These are phyloP conservation scores for Solenodon paradoxus DNA, from an alignment of 2,113 vertebrate genomes.

Conservation along the genomic window DNA sequence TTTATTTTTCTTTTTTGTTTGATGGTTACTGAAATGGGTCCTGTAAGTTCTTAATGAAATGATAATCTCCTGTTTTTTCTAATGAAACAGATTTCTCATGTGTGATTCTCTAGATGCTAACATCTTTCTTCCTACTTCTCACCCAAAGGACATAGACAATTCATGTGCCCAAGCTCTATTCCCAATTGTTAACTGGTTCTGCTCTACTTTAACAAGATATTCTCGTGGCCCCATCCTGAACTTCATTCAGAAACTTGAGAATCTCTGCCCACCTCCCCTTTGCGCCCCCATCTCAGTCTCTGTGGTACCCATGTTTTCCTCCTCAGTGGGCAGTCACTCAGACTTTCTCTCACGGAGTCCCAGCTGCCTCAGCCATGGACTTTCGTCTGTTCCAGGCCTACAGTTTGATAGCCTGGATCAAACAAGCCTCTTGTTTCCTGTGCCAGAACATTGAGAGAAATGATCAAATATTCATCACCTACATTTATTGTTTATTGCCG, in stretches of 20 bases:
- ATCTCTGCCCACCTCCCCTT: background rate
- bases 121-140: background rate
- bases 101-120: background rate
- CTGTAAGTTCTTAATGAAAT: background rate
- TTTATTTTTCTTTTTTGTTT: background rate
- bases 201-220: background rate
- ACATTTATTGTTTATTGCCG: background rate
- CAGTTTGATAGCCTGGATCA: background rate
- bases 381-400: background rate
- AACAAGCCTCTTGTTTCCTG: background rate
- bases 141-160: background rate
- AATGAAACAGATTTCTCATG: background rate
- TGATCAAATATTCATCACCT: background rate
- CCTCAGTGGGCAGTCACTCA: background rate
- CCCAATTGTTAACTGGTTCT: background rate
- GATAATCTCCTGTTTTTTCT: background rate
- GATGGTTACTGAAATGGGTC: background rate
- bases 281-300: background rate
- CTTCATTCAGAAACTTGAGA: background rate
- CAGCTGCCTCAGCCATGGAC: background rate
- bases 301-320: background rate
- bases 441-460: background rate
- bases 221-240: background rate
- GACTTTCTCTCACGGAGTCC: background rate
- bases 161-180: background rate